Base-by-base conservation (phyloP, 35 echinoderm and acorn worm species). In the Heliocidaris tuberculata region DNA sequence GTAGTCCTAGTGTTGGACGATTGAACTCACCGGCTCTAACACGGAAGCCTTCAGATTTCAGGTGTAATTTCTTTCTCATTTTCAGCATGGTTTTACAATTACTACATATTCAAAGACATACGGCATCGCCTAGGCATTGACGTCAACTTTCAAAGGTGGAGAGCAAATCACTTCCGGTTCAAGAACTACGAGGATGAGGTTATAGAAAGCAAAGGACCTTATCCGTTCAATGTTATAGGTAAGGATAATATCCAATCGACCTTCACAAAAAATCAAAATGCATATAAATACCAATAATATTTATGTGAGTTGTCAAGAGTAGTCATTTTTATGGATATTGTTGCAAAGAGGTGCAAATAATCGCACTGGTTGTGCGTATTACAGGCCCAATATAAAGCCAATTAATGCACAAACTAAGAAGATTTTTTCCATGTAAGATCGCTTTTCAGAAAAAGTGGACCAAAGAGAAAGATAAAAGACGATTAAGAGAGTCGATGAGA, bases 81-180 rank as follows among this genome's bases (percentile, higher is more conserved):
- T 9, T n/a, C 78, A 99, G 98, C 95, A n/a, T 96, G 94, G 93
- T 99, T 99, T 88, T 95, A 97, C 54, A 99, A 99, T 91, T 97
- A 97, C 54, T 96, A 99, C 54, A 95, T 93, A 21, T 96, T 95
- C 48, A 95, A 96, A 70, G 95, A 96, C n/a, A 97, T 99, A 85
- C 95, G 61, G 8, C 13, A 90, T 13, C 92, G 95, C n/a, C 88
- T 99, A 32, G 97, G 92, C 12, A 95, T 99, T 24, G 61, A 97
- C 8, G 31, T 95, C 9, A 94, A 97, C 54, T 99, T 97, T 92
- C 31, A 94, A 17, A 54, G 60, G 5, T 96, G 96, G 96, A 50
- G 92, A n/a, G 97, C 94, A 8, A 96, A 96, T 94, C 95, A 99
- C 92, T 87, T 97, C 86, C 93, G 94, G 48, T 99, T 97, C 90